A percentile compares a stretch with the other conserved stretches of the same genome.
phyloP scores from a whole-genome alignment of 2,888 invertebrate genomes.

The Exocentrus adspersus region DNA sequence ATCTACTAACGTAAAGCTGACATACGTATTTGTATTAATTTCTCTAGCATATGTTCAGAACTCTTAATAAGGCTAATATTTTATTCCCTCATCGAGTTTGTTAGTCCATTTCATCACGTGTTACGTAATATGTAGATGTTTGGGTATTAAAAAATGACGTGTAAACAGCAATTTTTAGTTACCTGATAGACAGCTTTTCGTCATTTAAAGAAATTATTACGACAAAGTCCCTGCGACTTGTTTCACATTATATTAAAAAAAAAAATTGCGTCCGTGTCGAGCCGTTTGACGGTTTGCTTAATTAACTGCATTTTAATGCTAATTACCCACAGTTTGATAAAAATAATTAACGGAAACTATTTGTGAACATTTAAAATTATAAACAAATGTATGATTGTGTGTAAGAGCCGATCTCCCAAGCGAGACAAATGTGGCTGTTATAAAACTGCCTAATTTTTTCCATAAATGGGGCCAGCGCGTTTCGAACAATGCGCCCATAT shows the following conservation, averaged over 20 bases:
- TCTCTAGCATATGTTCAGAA: background rate
- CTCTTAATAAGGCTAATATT: background rate
- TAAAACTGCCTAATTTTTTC: slow-evolving; percentile 6
- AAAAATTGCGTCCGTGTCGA: slow-evolving; percentile 26
- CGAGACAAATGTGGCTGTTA: slow-evolving; percentile 21
- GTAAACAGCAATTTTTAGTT: too few species aligned
- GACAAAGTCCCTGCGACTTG: slow-evolving; percentile 1
- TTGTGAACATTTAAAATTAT: slow-evolving; percentile 37
- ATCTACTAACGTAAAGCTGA: background rate
- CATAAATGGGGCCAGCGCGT: background rate
- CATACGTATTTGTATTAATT: slow-evolving; percentile 1
- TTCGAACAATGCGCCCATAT: background rate
- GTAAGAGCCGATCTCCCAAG: slow-evolving; percentile 13
- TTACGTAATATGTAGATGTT: too few species aligned
- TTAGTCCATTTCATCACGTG: too few species aligned
- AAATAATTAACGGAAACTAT: slow-evolving; percentile 36
- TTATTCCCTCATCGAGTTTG: background rate
- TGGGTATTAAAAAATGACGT: too few species aligned
- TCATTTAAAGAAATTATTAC: background rate
- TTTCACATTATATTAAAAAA: slow-evolving; percentile 31
- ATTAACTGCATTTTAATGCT: slow-evolving; percentile 38
- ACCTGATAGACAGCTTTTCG: too few species aligned
- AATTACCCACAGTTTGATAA: slow-evolving; percentile 33
- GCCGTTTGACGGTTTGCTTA: slow-evolving; percentile 32
- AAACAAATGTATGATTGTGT: slow-evolving; percentile 26